Conservation (phyloP, 2,888 invertebrate genomes). For the Cantharis nigra region DNA sequence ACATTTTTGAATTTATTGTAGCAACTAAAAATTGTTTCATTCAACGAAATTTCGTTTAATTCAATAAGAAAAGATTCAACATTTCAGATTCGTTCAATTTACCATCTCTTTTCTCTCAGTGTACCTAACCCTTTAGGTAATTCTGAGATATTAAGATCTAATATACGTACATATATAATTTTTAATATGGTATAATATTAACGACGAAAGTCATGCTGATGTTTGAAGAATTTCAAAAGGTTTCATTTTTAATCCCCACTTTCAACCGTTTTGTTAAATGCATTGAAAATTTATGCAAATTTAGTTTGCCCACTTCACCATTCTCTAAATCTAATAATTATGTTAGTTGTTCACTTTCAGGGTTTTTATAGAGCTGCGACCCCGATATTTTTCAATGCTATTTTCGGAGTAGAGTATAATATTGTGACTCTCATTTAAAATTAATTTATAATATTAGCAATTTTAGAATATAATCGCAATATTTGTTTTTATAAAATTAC, state of each 20-base stretch:
- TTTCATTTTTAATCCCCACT: neutral
- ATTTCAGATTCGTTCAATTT: too few species aligned
- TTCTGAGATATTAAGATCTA: neutral
- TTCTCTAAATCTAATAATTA: neutral
- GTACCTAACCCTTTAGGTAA: neutral
- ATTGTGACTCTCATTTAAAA: too few species aligned
- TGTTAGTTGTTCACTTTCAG: neutral
- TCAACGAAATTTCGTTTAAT: too few species aligned
- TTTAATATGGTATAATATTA: neutral
- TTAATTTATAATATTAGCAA: too few species aligned
- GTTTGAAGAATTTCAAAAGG: too few species aligned
- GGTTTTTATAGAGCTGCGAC: neutral
- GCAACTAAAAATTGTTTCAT: too few species aligned
- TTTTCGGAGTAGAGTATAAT: too few species aligned
- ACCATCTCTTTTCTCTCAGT: too few species aligned
- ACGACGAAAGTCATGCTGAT: neutral
- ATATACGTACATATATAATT: neutral
- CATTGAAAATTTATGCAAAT: neutral
- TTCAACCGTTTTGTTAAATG: neutral
- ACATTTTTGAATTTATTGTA: too few species aligned
- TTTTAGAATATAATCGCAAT: too few species aligned
- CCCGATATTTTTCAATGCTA: neutral
- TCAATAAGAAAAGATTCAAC: too few species aligned
- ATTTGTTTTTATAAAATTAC: too few species aligned
- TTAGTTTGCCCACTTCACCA: neutral